Conservation (phyloP, 2,888 invertebrate species). For the Noctua janthe region DNA sequence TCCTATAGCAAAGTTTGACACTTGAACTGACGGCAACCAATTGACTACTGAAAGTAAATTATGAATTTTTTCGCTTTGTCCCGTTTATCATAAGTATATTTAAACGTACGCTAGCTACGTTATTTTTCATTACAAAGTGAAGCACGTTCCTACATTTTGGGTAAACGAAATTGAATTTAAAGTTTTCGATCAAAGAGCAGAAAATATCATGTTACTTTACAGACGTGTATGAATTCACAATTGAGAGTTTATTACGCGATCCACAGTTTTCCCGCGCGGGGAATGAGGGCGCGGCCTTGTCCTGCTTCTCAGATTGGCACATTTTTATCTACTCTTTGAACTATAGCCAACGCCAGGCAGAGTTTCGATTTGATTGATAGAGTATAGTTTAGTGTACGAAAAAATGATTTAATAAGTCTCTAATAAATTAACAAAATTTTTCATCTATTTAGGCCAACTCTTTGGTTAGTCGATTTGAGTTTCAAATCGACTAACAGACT, state of each 20-base stretch:
- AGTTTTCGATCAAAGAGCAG: constrained; percentile 25
- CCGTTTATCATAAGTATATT: background rate
- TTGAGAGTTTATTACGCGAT: constrained; percentile 79
- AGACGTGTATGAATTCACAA: constrained; percentile 69
- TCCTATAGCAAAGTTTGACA: no score
- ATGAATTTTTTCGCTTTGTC: background rate
- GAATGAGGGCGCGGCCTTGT: constrained; percentile 87
- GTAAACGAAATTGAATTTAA: constrained; percentile 2
- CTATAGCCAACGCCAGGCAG: constrained; percentile 76
- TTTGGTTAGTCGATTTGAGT: background rate
- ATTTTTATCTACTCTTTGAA: constrained; percentile 86
- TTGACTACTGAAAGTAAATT: background rate
- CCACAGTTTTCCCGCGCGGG: constrained; percentile 78
- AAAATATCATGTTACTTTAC: constrained; percentile 67
- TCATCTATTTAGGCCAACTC: background rate
- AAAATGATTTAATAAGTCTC: background rate
- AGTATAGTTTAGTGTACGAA: constrained; percentile 35
- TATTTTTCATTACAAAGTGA: constrained; percentile 18
- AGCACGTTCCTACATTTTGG: background rate
- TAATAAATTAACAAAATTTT: background rate
- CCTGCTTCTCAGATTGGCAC: constrained; percentile 88
- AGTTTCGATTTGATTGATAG: constrained; percentile 77
- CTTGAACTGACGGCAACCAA: background rate
- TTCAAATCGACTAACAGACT: background rate
- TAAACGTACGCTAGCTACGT: background rate